These are phyloP conservation scores for Lithophane leautieri DNA, from an alignment of 2,888 invertebrate species.

Conservation along the genomic window DNA sequence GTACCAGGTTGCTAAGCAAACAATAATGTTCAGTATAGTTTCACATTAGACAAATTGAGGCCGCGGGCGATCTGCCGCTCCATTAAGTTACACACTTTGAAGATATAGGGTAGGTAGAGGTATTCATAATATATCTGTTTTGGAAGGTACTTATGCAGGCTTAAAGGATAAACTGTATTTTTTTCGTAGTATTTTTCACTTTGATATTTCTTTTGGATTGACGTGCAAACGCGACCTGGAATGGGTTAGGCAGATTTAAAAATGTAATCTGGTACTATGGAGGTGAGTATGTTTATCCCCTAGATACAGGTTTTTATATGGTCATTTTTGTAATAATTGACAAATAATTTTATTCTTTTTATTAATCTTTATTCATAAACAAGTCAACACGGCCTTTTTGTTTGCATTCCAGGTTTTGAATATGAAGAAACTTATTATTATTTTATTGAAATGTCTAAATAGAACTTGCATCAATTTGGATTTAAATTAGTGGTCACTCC, in stretches of 20 bases:
- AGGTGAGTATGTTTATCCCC: background rate
- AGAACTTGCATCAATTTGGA: background rate
- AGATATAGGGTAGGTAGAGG: slow-evolving; percentile 37
- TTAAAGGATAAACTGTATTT: slow-evolving; percentile 29
- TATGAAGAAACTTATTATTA: background rate
- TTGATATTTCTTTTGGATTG: slow-evolving; percentile 19
- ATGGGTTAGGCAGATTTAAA: background rate
- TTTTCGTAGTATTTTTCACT: slow-evolving; percentile 11
- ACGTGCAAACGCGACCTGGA: rapidly evolving
- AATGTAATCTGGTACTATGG: background rate
- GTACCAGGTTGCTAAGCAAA: slow-evolving; percentile 55
- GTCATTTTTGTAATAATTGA: background rate
- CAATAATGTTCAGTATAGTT: slow-evolving; percentile 67
- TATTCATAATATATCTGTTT: slow-evolving; percentile 22
- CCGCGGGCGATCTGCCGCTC: slow-evolving; percentile 58
- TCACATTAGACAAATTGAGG: slow-evolving; percentile 74
- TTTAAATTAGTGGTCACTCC: background rate
- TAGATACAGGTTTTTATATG: background rate
- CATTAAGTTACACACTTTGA: slow-evolving; percentile 62
- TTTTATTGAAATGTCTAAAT: too few relatives aligned
- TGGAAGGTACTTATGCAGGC: slow-evolving; percentile 5
- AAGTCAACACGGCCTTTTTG: too few relatives aligned
- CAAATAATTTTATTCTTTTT: background rate
- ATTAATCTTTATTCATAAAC: background rate
- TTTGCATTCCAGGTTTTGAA: background rate